Evolutionary conservation across 2,797 vertebrate genomes (phyloP).

Genomic region (Leptatherina wallacei): DNA sequence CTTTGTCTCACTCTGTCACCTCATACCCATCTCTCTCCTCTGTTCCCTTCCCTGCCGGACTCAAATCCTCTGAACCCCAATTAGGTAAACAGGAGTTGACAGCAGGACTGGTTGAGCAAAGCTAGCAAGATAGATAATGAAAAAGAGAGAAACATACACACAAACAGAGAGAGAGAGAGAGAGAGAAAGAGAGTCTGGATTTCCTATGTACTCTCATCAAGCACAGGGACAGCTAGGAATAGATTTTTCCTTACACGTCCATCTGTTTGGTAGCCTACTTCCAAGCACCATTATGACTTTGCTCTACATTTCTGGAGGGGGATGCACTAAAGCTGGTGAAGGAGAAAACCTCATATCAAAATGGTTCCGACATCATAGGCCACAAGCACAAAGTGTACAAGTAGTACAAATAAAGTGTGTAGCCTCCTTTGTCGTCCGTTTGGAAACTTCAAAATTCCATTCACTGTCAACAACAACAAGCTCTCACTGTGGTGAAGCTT

Average conservation of each 20-base stretch:
- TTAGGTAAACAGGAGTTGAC: conserved; percentile 75
- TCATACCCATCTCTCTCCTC: conserved; percentile 31
- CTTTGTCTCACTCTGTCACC: conserved; percentile 28
- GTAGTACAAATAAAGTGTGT: conserved; percentile 15
- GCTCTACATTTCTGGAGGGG: background rate
- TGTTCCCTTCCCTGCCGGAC: conserved; percentile 34
- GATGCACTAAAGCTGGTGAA: background rate
- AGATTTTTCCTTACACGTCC: conserved; percentile 6
- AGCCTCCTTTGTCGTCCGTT: background rate
- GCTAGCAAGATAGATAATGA: conserved; percentile 48
- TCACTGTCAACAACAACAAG: conserved; percentile 9
- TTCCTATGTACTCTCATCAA: conserved; percentile 27
- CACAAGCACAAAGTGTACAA: background rate
- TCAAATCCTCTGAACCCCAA: conserved; percentile 72
- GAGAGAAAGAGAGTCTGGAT: background rate
- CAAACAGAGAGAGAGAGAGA: background rate
- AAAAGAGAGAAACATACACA: conserved; percentile 9
- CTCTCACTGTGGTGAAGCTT: conserved; percentile 3
- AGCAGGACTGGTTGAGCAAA: conserved; percentile 61
- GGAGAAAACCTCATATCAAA: conserved; percentile 4
- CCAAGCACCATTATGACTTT: conserved; percentile 8
- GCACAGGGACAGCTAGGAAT: conserved; percentile 1
- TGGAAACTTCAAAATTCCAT: conserved; percentile 16
- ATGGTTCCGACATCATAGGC: background rate
- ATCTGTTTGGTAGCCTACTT: conserved; percentile 6